These are phyloP conservation scores for Calonectris borealis DNA, from an alignment of 2,113 vertebrate species.

Conservation along the genomic window DNA sequence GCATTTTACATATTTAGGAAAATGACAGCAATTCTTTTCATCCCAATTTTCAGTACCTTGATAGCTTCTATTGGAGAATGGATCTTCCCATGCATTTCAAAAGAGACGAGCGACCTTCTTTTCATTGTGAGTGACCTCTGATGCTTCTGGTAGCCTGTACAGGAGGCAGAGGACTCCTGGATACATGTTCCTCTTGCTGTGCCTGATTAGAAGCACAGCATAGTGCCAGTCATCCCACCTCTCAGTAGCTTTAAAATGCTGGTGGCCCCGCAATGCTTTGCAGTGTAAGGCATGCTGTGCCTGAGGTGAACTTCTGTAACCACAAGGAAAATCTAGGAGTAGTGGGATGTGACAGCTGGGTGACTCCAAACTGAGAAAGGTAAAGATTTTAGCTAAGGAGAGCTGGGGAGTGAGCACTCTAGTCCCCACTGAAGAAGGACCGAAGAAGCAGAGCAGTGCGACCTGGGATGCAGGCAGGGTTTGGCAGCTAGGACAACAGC, in stretches of 20 bases:
- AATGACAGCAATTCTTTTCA: neutral
- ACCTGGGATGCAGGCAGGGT: neutral
- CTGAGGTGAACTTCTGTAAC: neutral
- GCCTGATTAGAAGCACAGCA: neutral
- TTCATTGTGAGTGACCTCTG: neutral
- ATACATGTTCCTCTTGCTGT: neutral
- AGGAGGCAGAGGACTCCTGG: neutral
- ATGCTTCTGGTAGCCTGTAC: neutral
- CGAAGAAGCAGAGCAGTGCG: neutral
- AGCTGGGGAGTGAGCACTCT: neutral
- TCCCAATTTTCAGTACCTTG: neutral
- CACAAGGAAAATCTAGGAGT: neutral
- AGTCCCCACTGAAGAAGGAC: neutral
- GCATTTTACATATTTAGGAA: neutral
- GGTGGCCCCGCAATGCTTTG: neutral
- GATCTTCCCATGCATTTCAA: neutral
- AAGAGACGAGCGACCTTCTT: neutral
- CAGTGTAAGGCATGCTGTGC: neutral
- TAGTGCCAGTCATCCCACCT: neutral
- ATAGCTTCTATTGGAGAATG: neutral
- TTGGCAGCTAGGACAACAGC: neutral
- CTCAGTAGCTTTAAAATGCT: neutral
- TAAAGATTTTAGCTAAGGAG: neutral
- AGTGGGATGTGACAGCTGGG: neutral
- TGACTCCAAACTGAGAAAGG: neutral